A percentile compares a stretch with the other conserved stretches of the same genome.
Conservation (phyloP, 2,888 invertebrate species). For the Pristionchus exspectatus region DNA sequence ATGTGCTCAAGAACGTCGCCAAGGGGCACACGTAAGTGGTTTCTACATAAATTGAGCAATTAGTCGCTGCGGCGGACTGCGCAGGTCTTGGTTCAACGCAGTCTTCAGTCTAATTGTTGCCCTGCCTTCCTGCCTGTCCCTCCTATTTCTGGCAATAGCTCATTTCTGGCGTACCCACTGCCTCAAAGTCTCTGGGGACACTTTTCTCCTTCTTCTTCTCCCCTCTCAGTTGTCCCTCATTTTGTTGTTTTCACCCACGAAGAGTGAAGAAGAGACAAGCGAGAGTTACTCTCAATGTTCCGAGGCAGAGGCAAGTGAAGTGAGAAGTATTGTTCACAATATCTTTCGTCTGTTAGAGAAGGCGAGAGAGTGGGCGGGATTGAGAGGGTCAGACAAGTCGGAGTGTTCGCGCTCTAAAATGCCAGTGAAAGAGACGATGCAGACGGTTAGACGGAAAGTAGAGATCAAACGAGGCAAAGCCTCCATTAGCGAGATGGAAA, state of each 20-base stretch:
- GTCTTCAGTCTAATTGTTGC: not conserved
- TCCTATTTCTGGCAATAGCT: not conserved
- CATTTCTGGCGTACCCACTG: slow-evolving; percentile 21
- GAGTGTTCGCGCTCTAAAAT: not conserved
- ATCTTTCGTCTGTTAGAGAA: not conserved
- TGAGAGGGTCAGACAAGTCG: not conserved
- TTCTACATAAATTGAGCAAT: not conserved
- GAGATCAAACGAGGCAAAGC: not conserved
- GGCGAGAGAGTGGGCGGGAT: not conserved
- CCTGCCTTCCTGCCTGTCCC: not conserved
- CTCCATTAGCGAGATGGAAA: slow-evolving; percentile 37
- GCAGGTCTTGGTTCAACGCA: too few relatives aligned
- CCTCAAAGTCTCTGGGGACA: slow-evolving; percentile 12
- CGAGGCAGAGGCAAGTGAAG: slow-evolving; percentile 1
- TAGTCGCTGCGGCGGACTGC: too few relatives aligned
- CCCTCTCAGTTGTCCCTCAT: slow-evolving; percentile 5
- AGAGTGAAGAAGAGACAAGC: not conserved
- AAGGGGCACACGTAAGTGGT: slow-evolving; percentile 39
- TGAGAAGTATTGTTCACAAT: not conserved
- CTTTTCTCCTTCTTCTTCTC: slow-evolving; percentile 23
- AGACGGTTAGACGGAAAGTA: slow-evolving; percentile 13
- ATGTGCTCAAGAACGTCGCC: slow-evolving; percentile 57
- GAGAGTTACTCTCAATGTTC: slow-evolving; percentile 44
- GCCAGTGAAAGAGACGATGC: not conserved
- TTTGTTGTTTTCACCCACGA: slow-evolving; percentile 40